phyloP scores from a whole-genome alignment of 1,140 invertebrate genomes.

The Luehdorfia chinensis region DNA sequence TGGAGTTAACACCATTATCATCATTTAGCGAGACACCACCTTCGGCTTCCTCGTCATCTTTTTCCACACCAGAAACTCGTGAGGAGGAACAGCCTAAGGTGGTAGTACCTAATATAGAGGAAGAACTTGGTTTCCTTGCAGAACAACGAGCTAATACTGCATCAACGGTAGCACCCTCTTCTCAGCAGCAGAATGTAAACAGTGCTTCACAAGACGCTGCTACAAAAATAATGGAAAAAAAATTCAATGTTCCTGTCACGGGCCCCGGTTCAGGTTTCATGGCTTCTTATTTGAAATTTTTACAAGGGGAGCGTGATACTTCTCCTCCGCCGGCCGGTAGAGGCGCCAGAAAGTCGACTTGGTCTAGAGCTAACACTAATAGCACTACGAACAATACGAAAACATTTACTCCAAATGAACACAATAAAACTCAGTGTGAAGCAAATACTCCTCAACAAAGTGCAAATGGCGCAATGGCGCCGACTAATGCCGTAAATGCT shows the following conservation, averaged over 20 bases:
- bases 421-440: constrained; percentile 54
- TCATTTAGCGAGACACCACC: constrained; percentile 78
- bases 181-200: constrained; percentile 73
- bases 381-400: constrained; percentile 63
- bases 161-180: constrained; percentile 75
- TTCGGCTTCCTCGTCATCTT: constrained; percentile 75
- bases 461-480: constrained; percentile 67
- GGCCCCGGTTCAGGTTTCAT: constrained; percentile 87
- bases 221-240: constrained; percentile 76
- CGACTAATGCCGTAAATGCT: constrained; percentile 45
- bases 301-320: constrained; percentile 88
- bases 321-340: constrained; percentile 84
- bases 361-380: constrained; percentile 77
- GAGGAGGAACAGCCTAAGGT: constrained; percentile 86
- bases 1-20: constrained; percentile 81
- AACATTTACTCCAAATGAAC: constrained; percentile 55
- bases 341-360: constrained; percentile 81
- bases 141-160: constrained; percentile 78
- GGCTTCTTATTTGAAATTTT: constrained; percentile 90
- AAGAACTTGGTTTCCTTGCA: constrained; percentile 87
- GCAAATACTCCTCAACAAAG: constrained; percentile 49
- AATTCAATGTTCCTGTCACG: constrained; percentile 76
- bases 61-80: constrained; percentile 76
- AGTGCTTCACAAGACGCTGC: constrained; percentile 68
- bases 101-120: constrained; percentile 90